phyloP scores from a whole-genome alignment of 2,888 invertebrate genomes.

The Chironomus tentans region DNA sequence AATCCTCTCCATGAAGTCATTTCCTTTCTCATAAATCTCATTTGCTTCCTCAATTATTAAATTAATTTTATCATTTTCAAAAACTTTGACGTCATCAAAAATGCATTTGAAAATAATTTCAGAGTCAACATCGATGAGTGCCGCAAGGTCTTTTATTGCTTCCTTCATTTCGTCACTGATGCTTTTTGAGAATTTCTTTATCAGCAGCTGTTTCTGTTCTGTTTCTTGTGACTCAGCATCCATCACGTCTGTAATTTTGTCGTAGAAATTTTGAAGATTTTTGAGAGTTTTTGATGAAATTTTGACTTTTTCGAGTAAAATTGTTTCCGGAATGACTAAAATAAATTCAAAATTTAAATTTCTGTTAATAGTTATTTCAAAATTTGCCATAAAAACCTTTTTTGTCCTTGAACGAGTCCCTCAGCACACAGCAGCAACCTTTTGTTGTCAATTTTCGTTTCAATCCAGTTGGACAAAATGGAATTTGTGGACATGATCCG shows the following conservation, averaged over 20 bases:
- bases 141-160: not conserved
- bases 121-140: not conserved
- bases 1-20: not conserved
- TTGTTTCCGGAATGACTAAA: not conserved
- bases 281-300: not conserved
- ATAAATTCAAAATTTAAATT: not conserved
- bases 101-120: not conserved
- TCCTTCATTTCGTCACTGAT: not conserved
- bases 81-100: not conserved
- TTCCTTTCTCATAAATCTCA: not conserved
- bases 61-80: not conserved
- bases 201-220: too few relatives aligned
- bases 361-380: not conserved
- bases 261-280: too few relatives aligned
- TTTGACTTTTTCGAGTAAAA: not conserved
- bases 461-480: not conserved
- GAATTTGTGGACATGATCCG: not conserved
- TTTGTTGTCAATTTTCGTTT: not conserved
- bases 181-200: not conserved
- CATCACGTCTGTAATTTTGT: not conserved
- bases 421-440: not conserved
- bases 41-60: not conserved
- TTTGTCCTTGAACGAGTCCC: not conserved
- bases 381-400: not conserved
- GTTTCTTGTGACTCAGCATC: not conserved